Evolutionary conservation across 2,797 vertebrate genomes (phyloP).

Genomic region (Megalops cyprinoides): DNA sequence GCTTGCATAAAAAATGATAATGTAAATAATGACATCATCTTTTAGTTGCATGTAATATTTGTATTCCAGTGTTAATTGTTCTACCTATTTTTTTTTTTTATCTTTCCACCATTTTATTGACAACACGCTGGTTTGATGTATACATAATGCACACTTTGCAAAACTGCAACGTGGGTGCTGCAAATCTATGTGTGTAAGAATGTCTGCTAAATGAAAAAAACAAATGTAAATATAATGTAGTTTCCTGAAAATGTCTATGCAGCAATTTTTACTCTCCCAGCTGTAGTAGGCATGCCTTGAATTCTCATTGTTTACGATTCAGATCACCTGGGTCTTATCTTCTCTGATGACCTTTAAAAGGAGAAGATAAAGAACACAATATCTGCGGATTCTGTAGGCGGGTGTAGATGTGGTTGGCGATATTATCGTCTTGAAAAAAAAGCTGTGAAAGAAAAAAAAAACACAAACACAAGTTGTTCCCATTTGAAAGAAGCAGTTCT

Average conservation of each 20-base stretch:
- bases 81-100: background rate
- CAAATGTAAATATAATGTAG: too few relatives aligned
- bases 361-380: slow-evolving; percentile 75
- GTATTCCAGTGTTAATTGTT: background rate
- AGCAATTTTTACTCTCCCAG: background rate
- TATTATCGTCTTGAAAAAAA: slow-evolving; percentile 83
- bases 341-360: slow-evolving; percentile 89
- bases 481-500: slow-evolving; percentile 63
- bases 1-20: too few relatives aligned
- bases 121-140: background rate
- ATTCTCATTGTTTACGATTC: slow-evolving; percentile 47
- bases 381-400: slow-evolving; percentile 81
- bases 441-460: slow-evolving; percentile 70
- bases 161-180: too few relatives aligned
- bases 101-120: background rate
- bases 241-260: slow-evolving; percentile 18
- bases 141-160: background rate
- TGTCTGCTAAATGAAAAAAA: too few relatives aligned
- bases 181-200: too few relatives aligned
- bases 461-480: slow-evolving; percentile 64
- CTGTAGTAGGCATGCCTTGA: background rate
- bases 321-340: slow-evolving; percentile 74
- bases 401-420: slow-evolving; percentile 87
- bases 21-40: too few relatives aligned
- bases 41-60: too few relatives aligned